Evolutionary conservation across 2,797 vertebrate species (phyloP).

Genomic region (Neosalanx taihuensis): DNA sequence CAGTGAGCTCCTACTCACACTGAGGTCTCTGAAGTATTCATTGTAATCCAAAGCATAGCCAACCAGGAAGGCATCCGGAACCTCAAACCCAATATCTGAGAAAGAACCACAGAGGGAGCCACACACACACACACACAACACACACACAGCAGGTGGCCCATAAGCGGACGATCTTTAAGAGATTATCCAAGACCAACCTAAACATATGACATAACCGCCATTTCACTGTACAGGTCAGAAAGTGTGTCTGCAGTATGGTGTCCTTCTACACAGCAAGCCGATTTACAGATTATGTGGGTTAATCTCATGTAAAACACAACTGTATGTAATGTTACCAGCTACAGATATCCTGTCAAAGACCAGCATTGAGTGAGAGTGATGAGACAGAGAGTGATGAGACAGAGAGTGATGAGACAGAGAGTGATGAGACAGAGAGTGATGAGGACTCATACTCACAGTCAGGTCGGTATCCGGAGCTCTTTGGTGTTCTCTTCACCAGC

Average conservation of each 20-base stretch:
- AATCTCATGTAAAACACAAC: constrained; percentile 44
- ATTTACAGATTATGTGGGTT: constrained; percentile 42
- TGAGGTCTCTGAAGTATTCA: constrained; percentile 84
- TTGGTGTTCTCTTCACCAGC: constrained; percentile 80
- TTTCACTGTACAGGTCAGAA: constrained; percentile 24
- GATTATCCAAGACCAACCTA: constrained; percentile 67
- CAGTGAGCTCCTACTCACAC: constrained; percentile 63
- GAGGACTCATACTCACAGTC: constrained; percentile 72
- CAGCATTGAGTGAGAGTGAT: too few relatives aligned
- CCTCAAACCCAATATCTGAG: constrained; percentile 82
- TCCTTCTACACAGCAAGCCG: constrained; percentile 33
- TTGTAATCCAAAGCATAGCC: constrained; percentile 84
- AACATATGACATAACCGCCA: constrained; percentile 70
- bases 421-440: too few relatives aligned
- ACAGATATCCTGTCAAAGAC: constrained; percentile 19
- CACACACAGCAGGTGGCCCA: constrained; percentile 52
- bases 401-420: too few relatives aligned
- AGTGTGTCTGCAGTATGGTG: constrained; percentile 18
- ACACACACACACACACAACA: constrained; percentile 24
- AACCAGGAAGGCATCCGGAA: constrained; percentile 80
- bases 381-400: too few relatives aligned
- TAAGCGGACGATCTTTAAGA: constrained; percentile 62
- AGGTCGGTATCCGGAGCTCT: constrained; percentile 78
- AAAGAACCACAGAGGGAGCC: constrained; percentile 18
- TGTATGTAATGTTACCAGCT: constrained; percentile 20